phyloP scores from a whole-genome alignment of 1,140 invertebrate species.

The Nephila pilipes region DNA sequence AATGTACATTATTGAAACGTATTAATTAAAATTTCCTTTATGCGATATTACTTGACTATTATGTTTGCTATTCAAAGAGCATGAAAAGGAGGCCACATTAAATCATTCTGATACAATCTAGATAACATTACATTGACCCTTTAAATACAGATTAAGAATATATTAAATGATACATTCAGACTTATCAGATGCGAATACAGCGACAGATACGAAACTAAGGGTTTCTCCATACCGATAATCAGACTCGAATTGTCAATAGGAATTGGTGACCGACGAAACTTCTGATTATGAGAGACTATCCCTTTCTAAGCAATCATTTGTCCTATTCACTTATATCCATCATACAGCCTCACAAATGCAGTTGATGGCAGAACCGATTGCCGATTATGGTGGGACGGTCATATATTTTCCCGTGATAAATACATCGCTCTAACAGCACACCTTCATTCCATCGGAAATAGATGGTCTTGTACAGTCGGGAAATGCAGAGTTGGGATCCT shows the following conservation, averaged over 20 bases:
- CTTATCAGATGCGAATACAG: not conserved
- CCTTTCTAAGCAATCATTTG: slow-evolving; percentile 60
- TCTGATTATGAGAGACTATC: slow-evolving; percentile 54
- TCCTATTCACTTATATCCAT: slow-evolving; percentile 69
- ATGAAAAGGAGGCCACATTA: too few relatives aligned
- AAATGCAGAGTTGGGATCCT: not conserved
- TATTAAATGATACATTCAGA: not conserved
- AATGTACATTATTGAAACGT: too few relatives aligned
- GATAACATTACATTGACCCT: not conserved
- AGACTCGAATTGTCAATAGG: slow-evolving; percentile 8
- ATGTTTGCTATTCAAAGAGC: too few relatives aligned
- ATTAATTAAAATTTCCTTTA: too few relatives aligned
- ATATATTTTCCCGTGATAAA: slow-evolving; percentile 60
- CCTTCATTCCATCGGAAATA: slow-evolving; percentile 49
- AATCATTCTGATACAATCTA: too few relatives aligned
- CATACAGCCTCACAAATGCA: slow-evolving; percentile 61
- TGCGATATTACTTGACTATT: too few relatives aligned
- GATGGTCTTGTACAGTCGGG: not conserved
- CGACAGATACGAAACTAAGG: not conserved
- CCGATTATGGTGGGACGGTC: slow-evolving; percentile 54
- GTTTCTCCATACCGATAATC: not conserved
- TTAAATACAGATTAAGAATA: not conserved
- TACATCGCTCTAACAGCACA: slow-evolving; percentile 10
- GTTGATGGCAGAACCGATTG: slow-evolving; percentile 54
- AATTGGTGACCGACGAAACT: slow-evolving; percentile 39